These are phyloP conservation scores for Rhaphigaster nebulosa DNA, from an alignment of 2,888 invertebrate genomes.

Conservation along the genomic window DNA sequence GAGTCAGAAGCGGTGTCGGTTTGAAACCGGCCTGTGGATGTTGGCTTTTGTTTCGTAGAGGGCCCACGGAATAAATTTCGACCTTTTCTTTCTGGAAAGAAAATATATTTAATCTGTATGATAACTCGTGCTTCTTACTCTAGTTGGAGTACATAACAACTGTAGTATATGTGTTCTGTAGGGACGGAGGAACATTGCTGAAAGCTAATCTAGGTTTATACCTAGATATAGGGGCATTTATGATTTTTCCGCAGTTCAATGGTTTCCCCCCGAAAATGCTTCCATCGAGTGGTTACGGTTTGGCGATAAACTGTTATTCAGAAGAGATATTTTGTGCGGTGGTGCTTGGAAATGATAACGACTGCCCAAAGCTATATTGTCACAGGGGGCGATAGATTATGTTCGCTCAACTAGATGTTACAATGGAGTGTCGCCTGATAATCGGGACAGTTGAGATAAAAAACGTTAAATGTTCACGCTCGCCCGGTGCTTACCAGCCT, in stretches of 20 bases:
- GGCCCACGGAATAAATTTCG: too few relatives aligned
- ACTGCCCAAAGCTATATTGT: conserved; percentile 1
- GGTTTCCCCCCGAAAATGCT: background rate
- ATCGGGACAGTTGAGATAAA: conserved; percentile 3
- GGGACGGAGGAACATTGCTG: too few relatives aligned
- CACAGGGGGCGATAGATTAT: conserved; percentile 14
- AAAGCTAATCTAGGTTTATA: too few relatives aligned
- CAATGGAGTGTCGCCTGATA: conserved; percentile 5
- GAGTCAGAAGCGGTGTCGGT: too few relatives aligned
- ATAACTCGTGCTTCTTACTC: too few relatives aligned
- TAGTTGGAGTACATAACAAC: too few relatives aligned
- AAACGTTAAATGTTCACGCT: conserved; percentile 14
- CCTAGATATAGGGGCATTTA: background rate
- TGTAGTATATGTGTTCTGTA: too few relatives aligned
- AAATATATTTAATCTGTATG: too few relatives aligned
- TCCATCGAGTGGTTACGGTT: background rate
- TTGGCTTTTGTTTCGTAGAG: too few relatives aligned
- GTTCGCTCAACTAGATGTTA: conserved; percentile 14
- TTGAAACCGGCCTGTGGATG: too few relatives aligned
- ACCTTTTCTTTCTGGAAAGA: too few relatives aligned
- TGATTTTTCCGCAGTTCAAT: background rate
- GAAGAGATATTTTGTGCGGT: conserved; percentile 8
- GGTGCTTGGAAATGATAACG: conserved; percentile 14
- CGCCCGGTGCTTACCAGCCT: background rate
- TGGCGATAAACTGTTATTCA: background rate